These are phyloP conservation scores for Drosophila anceps DNA, from an alignment of 2,888 invertebrate genomes.

Conservation along the genomic window DNA sequence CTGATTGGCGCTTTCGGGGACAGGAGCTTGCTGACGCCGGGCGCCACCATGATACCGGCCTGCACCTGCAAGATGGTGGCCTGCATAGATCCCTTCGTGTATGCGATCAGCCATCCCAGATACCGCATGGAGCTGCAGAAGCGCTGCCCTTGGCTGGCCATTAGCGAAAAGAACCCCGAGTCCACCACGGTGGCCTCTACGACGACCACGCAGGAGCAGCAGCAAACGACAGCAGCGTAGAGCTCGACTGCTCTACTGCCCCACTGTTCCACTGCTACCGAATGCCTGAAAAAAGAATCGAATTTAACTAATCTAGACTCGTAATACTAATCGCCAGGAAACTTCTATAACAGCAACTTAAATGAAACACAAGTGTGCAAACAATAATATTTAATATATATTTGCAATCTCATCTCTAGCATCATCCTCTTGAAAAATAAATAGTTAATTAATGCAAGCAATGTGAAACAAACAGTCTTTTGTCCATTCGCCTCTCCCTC, in stretches of 20 bases:
- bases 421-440: conserved; percentile 49
- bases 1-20: conserved; percentile 94
- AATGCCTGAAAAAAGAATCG: not conserved
- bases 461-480: conserved; percentile 18
- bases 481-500: not conserved
- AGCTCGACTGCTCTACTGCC: not conserved
- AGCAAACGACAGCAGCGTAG: conserved; percentile 83
- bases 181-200: conserved; percentile 86
- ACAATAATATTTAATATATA: conserved; percentile 6
- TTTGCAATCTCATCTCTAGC: conserved; percentile 53
- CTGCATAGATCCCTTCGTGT: conserved; percentile 96
- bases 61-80: conserved; percentile 95
- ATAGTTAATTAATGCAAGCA: conserved; percentile 61
- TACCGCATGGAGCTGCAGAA: conserved; percentile 93
- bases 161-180: conserved; percentile 88
- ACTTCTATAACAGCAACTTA: conserved; percentile 8
- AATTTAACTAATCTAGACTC: conserved; percentile 18
- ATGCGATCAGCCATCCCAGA: conserved; percentile 95
- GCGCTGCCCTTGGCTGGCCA: conserved; percentile 91
- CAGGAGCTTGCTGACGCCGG: conserved; percentile 89
- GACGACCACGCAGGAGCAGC: conserved; percentile 76
- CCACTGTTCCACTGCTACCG: not conserved
- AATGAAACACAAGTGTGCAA: conserved; percentile 3
- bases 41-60: conserved; percentile 94
- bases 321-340: conserved; percentile 55